phyloP scores from a whole-genome alignment of 2,113 vertebrate species.

The Psilopsiagon aurifrons region DNA sequence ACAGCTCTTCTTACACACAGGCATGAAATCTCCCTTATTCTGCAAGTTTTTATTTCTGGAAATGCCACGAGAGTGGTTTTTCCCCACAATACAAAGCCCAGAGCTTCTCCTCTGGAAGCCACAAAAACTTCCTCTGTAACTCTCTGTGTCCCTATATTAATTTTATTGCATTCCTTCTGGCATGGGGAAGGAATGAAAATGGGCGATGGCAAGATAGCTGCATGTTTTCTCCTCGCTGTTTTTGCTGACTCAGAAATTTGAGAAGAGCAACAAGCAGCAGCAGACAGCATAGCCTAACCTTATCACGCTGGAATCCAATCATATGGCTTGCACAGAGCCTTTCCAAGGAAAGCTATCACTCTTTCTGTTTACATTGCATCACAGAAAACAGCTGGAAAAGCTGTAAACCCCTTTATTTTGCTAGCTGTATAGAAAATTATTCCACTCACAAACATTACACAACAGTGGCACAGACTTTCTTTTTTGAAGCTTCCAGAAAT shows the following conservation, averaged over 20 bases:
- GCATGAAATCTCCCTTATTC: neutral
- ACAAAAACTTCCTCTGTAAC: constrained; percentile 21
- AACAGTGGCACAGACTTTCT: neutral
- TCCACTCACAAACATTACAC: neutral
- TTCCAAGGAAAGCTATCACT: neutral
- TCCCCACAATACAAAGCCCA: neutral
- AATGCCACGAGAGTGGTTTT: neutral
- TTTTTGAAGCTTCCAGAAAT: neutral
- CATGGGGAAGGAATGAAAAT: constrained; percentile 14
- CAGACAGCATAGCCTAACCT: constrained; percentile 17
- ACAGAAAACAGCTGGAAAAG: constrained; percentile 68
- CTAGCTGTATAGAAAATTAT: constrained; percentile 43
- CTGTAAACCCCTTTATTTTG: constrained; percentile 32
- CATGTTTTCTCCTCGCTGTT: neutral
- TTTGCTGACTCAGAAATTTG: constrained; percentile 70
- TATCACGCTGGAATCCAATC: constrained; percentile 22
- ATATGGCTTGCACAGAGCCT: neutral
- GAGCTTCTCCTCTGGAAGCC: neutral
- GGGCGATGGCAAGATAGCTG: constrained; percentile 29
- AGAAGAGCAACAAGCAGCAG: neutral
- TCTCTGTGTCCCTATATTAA: constrained; percentile 1
- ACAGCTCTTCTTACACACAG: neutral
- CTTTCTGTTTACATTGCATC: constrained; percentile 54
- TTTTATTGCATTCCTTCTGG: constrained; percentile 18
- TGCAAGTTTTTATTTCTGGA: neutral